These are phyloP conservation scores for Mustela lutreola DNA, from an alignment of 2,113 vertebrate species.

Conservation along the genomic window DNA sequence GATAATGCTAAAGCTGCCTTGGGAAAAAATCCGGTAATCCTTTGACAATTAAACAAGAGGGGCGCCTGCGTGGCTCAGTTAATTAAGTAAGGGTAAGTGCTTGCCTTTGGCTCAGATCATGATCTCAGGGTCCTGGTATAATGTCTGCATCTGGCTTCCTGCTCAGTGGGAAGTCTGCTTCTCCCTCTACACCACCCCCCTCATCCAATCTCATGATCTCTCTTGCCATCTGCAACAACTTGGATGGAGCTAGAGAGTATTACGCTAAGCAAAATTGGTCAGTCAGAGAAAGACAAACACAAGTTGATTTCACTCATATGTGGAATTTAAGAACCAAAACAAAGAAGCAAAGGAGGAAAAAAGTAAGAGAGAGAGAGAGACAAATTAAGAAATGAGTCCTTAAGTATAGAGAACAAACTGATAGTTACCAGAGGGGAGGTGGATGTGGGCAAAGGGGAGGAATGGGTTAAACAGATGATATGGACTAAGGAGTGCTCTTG, in stretches of 20 bases:
- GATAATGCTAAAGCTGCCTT: not conserved
- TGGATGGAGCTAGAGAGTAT: not conserved
- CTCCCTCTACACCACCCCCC: too few relatives aligned
- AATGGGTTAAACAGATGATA: not conserved
- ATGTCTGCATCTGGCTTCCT: too few relatives aligned
- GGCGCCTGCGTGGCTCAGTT: too few relatives aligned
- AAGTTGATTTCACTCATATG: not conserved
- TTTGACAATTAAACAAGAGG: not conserved
- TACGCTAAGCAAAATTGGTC: not conserved
- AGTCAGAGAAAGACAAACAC: not conserved
- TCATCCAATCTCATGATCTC: too few relatives aligned
- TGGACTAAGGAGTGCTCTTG: not conserved
- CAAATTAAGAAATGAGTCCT: not conserved
- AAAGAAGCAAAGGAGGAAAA: not conserved
- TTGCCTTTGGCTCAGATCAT: too few relatives aligned
- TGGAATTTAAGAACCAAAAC: not conserved
- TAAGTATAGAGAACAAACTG: not conserved
- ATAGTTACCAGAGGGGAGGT: not conserved
- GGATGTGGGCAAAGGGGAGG: not conserved
- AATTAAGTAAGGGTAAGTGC: too few relatives aligned
- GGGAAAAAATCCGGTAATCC: not conserved
- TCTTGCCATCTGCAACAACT: not conserved
- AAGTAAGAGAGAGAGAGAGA: not conserved
- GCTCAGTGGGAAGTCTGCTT: too few relatives aligned
- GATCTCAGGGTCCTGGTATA: too few relatives aligned